Evolutionary conservation across 2,113 vertebrate genomes (phyloP).

Genomic region (Sceloporus tristichus): DNA sequence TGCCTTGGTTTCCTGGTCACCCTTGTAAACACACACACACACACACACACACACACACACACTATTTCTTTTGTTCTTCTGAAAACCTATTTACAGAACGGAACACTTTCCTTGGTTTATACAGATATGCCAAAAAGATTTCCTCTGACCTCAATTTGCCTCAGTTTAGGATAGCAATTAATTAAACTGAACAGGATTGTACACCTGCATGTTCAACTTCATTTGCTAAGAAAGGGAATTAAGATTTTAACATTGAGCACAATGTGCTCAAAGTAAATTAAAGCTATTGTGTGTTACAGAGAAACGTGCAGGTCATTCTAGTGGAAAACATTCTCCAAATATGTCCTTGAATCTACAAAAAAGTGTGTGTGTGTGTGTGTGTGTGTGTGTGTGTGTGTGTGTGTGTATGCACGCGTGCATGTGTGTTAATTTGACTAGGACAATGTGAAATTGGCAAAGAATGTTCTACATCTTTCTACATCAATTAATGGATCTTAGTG

Average conservation of each 20-base stretch:
- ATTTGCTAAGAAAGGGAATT: constrained; percentile 29
- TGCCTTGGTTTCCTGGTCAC: background rate
- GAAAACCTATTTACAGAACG: background rate
- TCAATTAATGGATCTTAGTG: too few relatives aligned
- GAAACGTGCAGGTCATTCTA: background rate
- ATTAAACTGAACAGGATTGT: constrained; percentile 28
- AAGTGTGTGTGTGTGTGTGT: too few relatives aligned
- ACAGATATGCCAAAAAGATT: constrained; percentile 15
- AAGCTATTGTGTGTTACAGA: constrained; percentile 7
- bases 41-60: background rate
- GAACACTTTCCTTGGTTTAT: background rate
- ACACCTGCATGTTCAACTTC: background rate
- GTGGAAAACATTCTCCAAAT: background rate
- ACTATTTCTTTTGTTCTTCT: background rate
- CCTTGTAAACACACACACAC: too few relatives aligned
- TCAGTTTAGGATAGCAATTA: constrained; percentile 25
- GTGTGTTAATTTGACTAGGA: too few relatives aligned
- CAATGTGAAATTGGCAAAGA: too few relatives aligned
- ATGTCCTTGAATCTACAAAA: background rate
- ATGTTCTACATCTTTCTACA: too few relatives aligned
- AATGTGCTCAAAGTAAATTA: constrained; percentile 29
- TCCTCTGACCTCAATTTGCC: constrained; percentile 20
- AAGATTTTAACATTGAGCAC: constrained; percentile 16
- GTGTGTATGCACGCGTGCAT: too few relatives aligned
- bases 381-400: too few relatives aligned